Base-by-base conservation (phyloP, 2,113 vertebrate species). In the Eolophus roseicapilla region DNA sequence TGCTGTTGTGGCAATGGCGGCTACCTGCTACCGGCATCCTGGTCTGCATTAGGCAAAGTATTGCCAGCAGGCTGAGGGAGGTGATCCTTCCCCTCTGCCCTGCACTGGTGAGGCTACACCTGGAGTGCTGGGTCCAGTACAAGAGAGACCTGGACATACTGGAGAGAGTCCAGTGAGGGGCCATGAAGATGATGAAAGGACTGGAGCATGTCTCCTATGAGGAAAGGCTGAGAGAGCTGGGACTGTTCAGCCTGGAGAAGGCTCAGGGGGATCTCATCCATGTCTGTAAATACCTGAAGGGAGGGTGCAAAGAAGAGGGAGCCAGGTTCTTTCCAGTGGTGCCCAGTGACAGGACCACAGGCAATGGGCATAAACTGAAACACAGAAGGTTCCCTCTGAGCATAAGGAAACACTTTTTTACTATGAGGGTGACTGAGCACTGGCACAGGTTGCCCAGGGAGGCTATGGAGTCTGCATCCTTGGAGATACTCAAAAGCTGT, bases 1-100 rank as follows among this genome's bases (percentile, higher is more conserved):
- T 31, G 10, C 0, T 0, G 8, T 67, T 71, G 50, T 9, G 8
- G 35, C 41, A 90, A 20, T 62, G n/a, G 3, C 11, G 9, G 9
- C 27, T 39, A 43, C 6, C 11, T 9, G 9, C 27, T 39, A 43
- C 6, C 1, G 1, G 37, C 55, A 31, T 78, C 31, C 52, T 82
- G 53, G 47, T 33, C 39, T 25, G 33, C 28, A 5, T 17, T 25
- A 69, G n/a, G 13, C 35, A 16, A 59, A 73, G 27, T 47, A 31
- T 7, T 67, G 44, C 21, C 6, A 23, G 37, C 6, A 4, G 33
- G 21, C n/a, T 3, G 3, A 76, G 7, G 24, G 25, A 68, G 8
- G 17, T 10, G 11, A 1, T 59, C 27, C 50, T 76, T 65, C 33
- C n/a, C 8, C 13, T 88, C 47, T 69, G 2, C 39, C 1, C 28